Conservation (phyloP, 1,140 invertebrate genomes). For the Fopius arisanus region DNA sequence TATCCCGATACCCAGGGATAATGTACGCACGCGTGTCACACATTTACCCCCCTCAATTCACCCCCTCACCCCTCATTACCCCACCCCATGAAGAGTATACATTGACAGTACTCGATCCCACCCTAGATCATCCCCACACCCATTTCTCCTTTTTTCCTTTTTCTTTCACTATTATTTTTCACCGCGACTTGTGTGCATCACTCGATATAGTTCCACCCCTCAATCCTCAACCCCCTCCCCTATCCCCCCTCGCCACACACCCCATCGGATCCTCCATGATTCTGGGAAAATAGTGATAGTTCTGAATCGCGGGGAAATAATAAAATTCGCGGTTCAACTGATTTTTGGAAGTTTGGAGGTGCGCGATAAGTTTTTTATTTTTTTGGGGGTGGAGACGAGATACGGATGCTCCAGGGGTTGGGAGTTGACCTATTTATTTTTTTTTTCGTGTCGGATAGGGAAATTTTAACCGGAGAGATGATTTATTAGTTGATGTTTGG, state of each 20-base stretch:
- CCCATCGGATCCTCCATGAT: background rate
- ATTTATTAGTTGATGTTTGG: too few species aligned
- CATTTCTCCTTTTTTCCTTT: background rate
- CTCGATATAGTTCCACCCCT: background rate
- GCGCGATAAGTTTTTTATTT: too few species aligned
- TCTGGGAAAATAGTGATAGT: background rate
- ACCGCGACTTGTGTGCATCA: background rate
- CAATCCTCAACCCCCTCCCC: background rate
- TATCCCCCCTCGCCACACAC: background rate
- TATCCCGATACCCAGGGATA: background rate
- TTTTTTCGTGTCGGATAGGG: too few species aligned
- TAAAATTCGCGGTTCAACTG: too few species aligned
- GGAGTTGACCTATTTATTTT: too few species aligned
- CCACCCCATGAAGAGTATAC: background rate
- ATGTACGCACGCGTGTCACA: constrained; percentile 24
- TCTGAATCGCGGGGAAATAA: too few species aligned
- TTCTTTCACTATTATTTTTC: background rate
- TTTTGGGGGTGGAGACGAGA: too few species aligned
- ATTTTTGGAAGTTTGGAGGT: too few species aligned
- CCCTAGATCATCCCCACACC: background rate
- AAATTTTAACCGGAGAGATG: too few species aligned
- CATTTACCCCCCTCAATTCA: background rate
- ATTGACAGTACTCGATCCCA: background rate
- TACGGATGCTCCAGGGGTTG: too few species aligned
- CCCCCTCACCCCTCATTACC: background rate